Evolutionary conservation across 2,888 invertebrate species (phyloP), one percentile per base, ranked within the genome.

Genomic region (Drosophila rubida): DNA sequence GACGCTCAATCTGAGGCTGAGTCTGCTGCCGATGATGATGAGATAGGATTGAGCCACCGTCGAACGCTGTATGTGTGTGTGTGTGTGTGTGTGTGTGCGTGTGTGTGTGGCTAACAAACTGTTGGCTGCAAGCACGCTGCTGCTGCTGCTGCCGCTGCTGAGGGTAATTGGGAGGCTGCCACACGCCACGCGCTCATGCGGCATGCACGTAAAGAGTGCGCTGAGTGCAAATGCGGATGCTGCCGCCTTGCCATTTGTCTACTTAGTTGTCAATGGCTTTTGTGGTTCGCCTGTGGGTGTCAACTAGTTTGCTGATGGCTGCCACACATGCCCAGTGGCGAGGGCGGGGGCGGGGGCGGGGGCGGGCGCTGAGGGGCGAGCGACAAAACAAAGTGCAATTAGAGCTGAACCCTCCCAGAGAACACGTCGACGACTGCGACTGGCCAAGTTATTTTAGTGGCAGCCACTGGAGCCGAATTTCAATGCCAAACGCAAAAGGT

Each of bases 401-500:
- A 75, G 48, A 25, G 23, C 45, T 39, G n/a, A 30, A 23, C 41
- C 61, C 42, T 35, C 13, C 3, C 39, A 2, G 35, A 2, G 35
- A 8, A 8, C 23, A 8, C 50, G 30, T 23, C 23, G 22, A 30
- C 41, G 11, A 16, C n/a, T 4, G 6, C 16, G 42, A n/a, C 4
- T 41, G 35, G 25, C 45, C 49, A 19, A 16, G 48, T 48, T 69
- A 75, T 69, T 72, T 69, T 46, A 8, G 50, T 50, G 45, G n/a
- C 35, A 42, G 19, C 45, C 9, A 51, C 39, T 41, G 46, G 32
- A 54, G 63, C 35, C 42, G 65, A 67, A 65, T 57, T 69, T 67
- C 86, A 81, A 78, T 72, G 75, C 45, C 83, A 70, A 60, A 39
- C 55, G 59, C 45, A 49, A 79, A 80, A 78, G 80, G 80, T 81